A percentile compares a stretch with the other conserved stretches of the same genome.
Evolutionary conservation across 2,888 invertebrate species (phyloP).

Genomic region (Pantelozetes paolii): DNA sequence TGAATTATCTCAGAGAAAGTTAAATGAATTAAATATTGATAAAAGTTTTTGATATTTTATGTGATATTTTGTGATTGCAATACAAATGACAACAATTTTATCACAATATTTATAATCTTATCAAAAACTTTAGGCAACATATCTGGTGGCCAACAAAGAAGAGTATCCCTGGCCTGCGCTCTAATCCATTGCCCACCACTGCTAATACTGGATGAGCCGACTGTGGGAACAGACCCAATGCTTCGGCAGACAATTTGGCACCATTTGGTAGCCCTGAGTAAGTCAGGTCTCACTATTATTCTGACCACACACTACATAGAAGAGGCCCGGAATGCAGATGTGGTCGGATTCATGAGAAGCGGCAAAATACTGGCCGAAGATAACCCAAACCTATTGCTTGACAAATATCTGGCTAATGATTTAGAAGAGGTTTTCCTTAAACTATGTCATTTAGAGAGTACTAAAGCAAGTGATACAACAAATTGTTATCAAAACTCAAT

Average conservation of each 20-base stretch:
- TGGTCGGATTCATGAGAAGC: conserved; percentile 53
- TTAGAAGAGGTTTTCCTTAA: conserved; percentile 70
- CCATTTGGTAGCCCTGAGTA: conserved; percentile 16
- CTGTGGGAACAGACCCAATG: conserved; percentile 85
- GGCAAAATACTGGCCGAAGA: conserved; percentile 52
- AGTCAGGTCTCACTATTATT: conserved; percentile 17
- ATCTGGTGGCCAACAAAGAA: conserved; percentile 3
- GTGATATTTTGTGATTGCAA: no score
- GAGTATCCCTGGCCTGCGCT: conserved; percentile 3
- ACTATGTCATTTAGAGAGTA: conserved; percentile 55
- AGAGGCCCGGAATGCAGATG: conserved; percentile 62
- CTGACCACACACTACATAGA: conserved; percentile 94
- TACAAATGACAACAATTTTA: not conserved
- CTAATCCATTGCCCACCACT: conserved; percentile 11
- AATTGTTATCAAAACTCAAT: not conserved
- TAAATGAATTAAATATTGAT: no score
- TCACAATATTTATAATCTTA: not conserved
- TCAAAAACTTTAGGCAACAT: not conserved
- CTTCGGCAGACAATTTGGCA: conserved; percentile 54
- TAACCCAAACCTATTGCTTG: conserved; percentile 49
- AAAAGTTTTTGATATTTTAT: no score
- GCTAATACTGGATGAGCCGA: conserved; percentile 62
- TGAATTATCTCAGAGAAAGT: no score
- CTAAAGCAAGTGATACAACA: not conserved
- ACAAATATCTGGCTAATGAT: conserved; percentile 39